Evolutionary conservation across 2,113 vertebrate species (phyloP).

Genomic region (Trematocara marginatum): DNA sequence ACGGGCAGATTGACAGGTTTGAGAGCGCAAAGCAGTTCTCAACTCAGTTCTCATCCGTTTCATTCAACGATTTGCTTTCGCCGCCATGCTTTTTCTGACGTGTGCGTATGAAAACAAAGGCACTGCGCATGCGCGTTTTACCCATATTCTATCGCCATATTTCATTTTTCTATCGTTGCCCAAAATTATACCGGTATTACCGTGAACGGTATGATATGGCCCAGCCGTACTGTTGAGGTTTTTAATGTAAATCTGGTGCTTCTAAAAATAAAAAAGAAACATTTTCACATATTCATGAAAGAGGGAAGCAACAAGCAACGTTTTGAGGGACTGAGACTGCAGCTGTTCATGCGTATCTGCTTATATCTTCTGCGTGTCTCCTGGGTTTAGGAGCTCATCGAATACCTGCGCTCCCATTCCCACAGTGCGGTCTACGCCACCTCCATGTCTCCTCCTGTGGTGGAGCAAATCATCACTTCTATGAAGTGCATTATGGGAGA

Average conservation of each 20-base stretch:
- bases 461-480: slow-evolving; percentile 88
- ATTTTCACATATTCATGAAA: background rate
- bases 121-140: too few relatives aligned
- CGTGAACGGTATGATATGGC: too few relatives aligned
- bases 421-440: slow-evolving; percentile 90
- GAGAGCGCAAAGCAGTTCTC: background rate
- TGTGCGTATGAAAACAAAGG: too few relatives aligned
- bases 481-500: slow-evolving; percentile 96
- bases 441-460: slow-evolving; percentile 86
- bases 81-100: too few relatives aligned
- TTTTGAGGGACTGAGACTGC: background rate
- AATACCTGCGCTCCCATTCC: slow-evolving; percentile 87
- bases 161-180: too few relatives aligned
- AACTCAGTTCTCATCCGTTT: too few relatives aligned
- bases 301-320: background rate
- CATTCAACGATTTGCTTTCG: too few relatives aligned
- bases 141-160: too few relatives aligned
- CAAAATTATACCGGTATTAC: too few relatives aligned
- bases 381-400: slow-evolving; percentile 79
- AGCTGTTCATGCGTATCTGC: background rate
- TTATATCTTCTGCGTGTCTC: slow-evolving; percentile 1
- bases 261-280: background rate
- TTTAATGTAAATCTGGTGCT: background rate
- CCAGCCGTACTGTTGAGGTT: background rate
- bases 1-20: background rate